phyloP scores from a whole-genome alignment of 2,797 vertebrate species.

The Poecilia picta region DNA sequence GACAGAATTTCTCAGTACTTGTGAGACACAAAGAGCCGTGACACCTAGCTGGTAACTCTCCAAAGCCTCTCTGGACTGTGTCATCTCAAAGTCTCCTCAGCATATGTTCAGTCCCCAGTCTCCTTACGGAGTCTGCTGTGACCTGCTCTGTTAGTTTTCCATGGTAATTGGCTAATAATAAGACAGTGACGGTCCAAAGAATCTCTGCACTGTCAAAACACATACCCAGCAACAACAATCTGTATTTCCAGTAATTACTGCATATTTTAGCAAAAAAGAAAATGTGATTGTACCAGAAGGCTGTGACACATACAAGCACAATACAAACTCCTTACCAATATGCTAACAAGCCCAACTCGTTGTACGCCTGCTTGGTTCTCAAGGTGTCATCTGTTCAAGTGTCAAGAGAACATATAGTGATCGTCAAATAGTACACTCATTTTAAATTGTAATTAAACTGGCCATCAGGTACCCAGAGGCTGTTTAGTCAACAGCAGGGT shows the following conservation, averaged over 20 bases:
- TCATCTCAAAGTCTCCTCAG: slow-evolving; percentile 55
- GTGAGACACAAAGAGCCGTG: slow-evolving; percentile 56
- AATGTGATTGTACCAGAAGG: slow-evolving; percentile 47
- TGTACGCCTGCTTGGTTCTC: slow-evolving; percentile 78
- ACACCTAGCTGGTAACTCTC: slow-evolving; percentile 53
- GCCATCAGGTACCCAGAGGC: slow-evolving; percentile 87
- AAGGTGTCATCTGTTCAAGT: slow-evolving; percentile 80
- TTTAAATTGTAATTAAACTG: slow-evolving; percentile 90
- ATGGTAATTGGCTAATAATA: slow-evolving; percentile 78
- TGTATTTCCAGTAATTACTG: slow-evolving; percentile 72
- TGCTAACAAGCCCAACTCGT: slow-evolving; percentile 80
- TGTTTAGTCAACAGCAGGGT: slow-evolving; percentile 89
- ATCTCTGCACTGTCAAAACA: slow-evolving; percentile 72
- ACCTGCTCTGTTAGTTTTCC: slow-evolving; percentile 69
- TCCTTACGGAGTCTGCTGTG: slow-evolving; percentile 63
- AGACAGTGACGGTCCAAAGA: slow-evolving; percentile 61
- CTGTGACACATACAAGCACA: slow-evolving; percentile 14
- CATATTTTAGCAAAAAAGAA: slow-evolving; percentile 65
- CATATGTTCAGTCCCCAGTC: slow-evolving; percentile 72
- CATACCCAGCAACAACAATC: slow-evolving; percentile 53
- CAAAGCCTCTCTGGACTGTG: slow-evolving; percentile 66
- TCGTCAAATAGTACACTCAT: slow-evolving; percentile 85
- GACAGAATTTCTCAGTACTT: slow-evolving; percentile 60
- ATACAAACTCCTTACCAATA: slow-evolving; percentile 46
- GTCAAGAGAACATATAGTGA: slow-evolving; percentile 84